Evolutionary conservation across 1,140 invertebrate genomes (phyloP).

Genomic region (Drosophila parabipectinata): DNA sequence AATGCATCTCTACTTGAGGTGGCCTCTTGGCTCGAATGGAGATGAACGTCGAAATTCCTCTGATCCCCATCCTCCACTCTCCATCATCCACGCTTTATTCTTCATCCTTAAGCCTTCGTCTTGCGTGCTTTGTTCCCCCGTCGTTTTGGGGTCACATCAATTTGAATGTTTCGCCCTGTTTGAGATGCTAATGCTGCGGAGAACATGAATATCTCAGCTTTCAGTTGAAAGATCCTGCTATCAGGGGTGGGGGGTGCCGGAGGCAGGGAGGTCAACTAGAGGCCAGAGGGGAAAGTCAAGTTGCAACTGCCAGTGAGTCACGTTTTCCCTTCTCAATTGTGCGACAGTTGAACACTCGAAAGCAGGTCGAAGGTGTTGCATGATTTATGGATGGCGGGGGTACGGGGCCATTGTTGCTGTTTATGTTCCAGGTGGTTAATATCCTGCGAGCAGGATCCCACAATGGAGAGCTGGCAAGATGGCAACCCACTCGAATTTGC

Average conservation of each 20-base stretch:
- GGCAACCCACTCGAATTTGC: constrained; percentile 26
- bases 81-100: not conserved
- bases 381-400: constrained; percentile 30
- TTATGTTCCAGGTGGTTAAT: constrained; percentile 41
- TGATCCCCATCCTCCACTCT: not conserved
- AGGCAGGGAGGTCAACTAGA: constrained; percentile 15
- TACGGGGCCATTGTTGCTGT: constrained; percentile 27
- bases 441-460: constrained; percentile 13
- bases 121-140: not conserved
- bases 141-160: constrained; percentile 50
- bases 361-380: constrained; percentile 53
- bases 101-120: not conserved
- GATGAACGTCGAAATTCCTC: constrained; percentile 9
- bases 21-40: constrained; percentile 12
- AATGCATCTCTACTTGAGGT: constrained; percentile 54
- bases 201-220: constrained; percentile 56
- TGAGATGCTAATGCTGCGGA: constrained; percentile 63
- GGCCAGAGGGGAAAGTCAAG: constrained; percentile 17
- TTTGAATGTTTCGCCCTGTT: constrained; percentile 62
- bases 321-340: constrained; percentile 31
- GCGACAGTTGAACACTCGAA: constrained; percentile 38
- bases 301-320: constrained; percentile 37
- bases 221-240: not conserved
- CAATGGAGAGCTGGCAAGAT: constrained; percentile 10
- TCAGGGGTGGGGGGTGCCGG: not conserved